Evolutionary conservation across 2,113 vertebrate genomes (phyloP).

Genomic region (Taxidea taxus): DNA sequence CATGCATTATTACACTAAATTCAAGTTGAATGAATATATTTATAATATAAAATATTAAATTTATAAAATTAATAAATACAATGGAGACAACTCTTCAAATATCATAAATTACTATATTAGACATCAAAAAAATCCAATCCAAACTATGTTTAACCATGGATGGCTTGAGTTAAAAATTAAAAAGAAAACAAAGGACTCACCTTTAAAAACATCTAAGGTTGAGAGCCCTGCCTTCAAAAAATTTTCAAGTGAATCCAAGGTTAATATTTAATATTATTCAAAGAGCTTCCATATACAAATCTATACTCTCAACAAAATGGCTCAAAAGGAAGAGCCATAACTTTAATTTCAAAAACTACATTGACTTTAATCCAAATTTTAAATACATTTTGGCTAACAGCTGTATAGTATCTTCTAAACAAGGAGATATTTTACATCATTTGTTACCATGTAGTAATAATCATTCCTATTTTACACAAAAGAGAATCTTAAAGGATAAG

Average conservation of each 20-base stretch:
- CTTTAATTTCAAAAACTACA: conserved; percentile 42
- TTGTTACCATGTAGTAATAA: neutral
- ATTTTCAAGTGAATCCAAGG: neutral
- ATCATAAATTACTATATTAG: neutral
- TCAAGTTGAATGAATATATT: neutral
- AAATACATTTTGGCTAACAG: conserved; percentile 36
- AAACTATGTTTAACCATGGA: conserved; percentile 16
- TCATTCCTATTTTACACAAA: conserved; percentile 22
- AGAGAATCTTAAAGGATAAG: neutral
- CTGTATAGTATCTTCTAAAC: conserved; percentile 10
- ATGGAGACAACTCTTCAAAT: neutral
- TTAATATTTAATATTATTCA: conserved; percentile 43
- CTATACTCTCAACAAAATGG: neutral
- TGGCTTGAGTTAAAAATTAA: neutral
- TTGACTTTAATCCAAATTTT: conserved; percentile 13
- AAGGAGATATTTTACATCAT: neutral
- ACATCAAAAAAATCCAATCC: conserved; percentile 31
- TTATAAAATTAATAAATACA: conserved; percentile 36
- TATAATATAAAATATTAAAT: conserved; percentile 20
- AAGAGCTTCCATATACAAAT: neutral
- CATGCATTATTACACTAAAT: conserved; percentile 3
- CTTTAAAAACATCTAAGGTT: conserved; percentile 16
- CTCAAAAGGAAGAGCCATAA: neutral
- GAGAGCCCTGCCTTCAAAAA: conserved; percentile 23
- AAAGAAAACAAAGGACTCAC: neutral